These are phyloP conservation scores for Scyliorhinus canicula DNA, from an alignment of 2,797 vertebrate species.

Conservation along the genomic window DNA sequence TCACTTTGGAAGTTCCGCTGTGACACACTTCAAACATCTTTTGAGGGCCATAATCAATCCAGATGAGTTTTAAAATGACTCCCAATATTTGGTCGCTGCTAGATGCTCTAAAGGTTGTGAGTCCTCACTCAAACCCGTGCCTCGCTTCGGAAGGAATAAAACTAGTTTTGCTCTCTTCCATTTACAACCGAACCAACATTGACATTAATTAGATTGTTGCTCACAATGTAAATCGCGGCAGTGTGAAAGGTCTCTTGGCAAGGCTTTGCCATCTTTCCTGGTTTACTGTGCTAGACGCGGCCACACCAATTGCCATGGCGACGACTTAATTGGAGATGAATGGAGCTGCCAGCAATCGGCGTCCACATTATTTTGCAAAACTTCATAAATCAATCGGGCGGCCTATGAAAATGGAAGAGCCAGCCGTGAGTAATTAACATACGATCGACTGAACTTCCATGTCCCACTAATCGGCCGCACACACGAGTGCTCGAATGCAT, in stretches of 20 bases:
- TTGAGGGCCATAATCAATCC: not conserved
- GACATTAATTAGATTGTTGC: not conserved
- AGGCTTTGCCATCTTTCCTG: not conserved
- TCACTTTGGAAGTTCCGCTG: not conserved
- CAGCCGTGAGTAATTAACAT: not conserved
- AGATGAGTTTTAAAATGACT: not conserved
- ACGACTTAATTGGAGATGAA: not conserved
- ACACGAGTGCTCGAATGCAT: not conserved
- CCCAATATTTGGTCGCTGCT: not conserved
- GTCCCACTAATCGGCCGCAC: not conserved
- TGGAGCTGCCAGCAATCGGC: not conserved
- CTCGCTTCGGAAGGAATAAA: not conserved
- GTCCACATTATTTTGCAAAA: not conserved
- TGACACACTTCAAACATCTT: not conserved
- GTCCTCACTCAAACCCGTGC: not conserved
- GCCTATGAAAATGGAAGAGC: not conserved
- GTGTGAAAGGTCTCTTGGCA: not conserved
- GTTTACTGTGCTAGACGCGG: not conserved
- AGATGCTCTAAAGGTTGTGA: not conserved
- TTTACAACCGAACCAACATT: not conserved
- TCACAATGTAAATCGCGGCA: not conserved
- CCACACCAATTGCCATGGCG: conserved; percentile 17
- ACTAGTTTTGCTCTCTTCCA: not conserved
- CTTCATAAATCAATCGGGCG: not conserved
- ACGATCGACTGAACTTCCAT: not conserved